Conservation (phyloP, 2,797 vertebrate genomes). For the Anableps anableps region DNA sequence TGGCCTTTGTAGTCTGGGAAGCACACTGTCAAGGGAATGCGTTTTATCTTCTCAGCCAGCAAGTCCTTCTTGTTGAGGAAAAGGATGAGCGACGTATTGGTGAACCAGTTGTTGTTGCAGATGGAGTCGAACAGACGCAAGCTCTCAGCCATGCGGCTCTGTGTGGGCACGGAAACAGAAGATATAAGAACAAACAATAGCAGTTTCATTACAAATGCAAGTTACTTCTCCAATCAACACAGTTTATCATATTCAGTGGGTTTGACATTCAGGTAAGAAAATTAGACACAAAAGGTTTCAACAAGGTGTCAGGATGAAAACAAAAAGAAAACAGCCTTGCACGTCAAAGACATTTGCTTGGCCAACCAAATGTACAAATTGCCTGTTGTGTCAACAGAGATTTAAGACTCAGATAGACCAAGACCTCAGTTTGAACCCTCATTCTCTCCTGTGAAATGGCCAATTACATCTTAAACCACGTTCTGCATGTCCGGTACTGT, state of each 20-base stretch:
- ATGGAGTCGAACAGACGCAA: conserved; percentile 87
- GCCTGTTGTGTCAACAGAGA: conserved; percentile 72
- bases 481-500: background rate
- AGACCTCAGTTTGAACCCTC: conserved; percentile 59
- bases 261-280: conserved; percentile 7
- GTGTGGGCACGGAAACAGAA: conserved; percentile 31
- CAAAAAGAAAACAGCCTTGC: conserved; percentile 25
- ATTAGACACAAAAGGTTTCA: conserved; percentile 1
- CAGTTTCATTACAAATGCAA: conserved; percentile 23
- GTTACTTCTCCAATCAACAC: conserved; percentile 2
- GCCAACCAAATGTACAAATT: conserved; percentile 36
- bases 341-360: conserved; percentile 27
- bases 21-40: conserved; percentile 96
- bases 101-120: conserved; percentile 90
- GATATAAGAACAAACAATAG: conserved; percentile 11
- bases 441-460: conserved; percentile 18
- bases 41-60: conserved; percentile 98
- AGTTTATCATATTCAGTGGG: conserved; percentile 62
- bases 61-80: conserved; percentile 99
- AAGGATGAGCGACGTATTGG: conserved; percentile 92
- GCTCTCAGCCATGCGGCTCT: conserved; percentile 86
- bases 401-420: conserved; percentile 48
- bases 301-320: conserved; percentile 21
- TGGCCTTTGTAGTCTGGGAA: conserved; percentile 99
- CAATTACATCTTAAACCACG: conserved; percentile 18